Percentiles rank a stretch among this genome's conserved stretches.
Evolutionary conservation across 1,140 invertebrate species (phyloP).

Genomic region (Dolichoris vasculosae): DNA sequence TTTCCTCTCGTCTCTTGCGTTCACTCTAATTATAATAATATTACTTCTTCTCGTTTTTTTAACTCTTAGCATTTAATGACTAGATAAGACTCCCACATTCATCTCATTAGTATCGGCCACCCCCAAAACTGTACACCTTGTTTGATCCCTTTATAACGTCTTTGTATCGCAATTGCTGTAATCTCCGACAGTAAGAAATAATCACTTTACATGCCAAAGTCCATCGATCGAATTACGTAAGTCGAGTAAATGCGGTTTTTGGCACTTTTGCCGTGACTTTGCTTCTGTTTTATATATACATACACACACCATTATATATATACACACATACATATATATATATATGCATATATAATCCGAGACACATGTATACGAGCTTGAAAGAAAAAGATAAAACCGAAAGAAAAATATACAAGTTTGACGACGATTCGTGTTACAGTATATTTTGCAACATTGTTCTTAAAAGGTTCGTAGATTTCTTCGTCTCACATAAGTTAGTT

Average conservation of each 20-base stretch:
- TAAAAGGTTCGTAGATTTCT: not conserved
- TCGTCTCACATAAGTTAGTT: not conserved
- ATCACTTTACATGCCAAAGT: conserved; percentile 70
- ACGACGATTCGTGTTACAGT: not conserved
- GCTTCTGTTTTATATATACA: not conserved
- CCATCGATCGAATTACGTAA: conserved; percentile 50
- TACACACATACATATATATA: too few relatives aligned
- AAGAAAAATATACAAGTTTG: too few relatives aligned
- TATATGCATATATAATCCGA: too few relatives aligned
- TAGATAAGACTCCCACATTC: conserved; percentile 64
- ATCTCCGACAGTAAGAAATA: conserved; percentile 47
- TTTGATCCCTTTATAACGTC: conserved; percentile 66
- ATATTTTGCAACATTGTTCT: not conserved
- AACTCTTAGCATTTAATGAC: conserved; percentile 69
- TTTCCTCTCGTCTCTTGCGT: not conserved
- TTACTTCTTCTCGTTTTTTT: conserved; percentile 39
- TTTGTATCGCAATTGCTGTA: conserved; percentile 7
- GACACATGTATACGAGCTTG: too few relatives aligned
- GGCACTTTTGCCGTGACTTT: conserved; percentile 9
- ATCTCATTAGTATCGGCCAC: conserved; percentile 57
- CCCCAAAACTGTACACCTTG: conserved; percentile 66
- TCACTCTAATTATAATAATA: conserved; percentile 42
- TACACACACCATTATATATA: too few relatives aligned
- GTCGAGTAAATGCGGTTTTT: not conserved
- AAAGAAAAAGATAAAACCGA: too few relatives aligned